Evolutionary conservation across 2,113 vertebrate species (phyloP).

Genomic region (human): DNA sequence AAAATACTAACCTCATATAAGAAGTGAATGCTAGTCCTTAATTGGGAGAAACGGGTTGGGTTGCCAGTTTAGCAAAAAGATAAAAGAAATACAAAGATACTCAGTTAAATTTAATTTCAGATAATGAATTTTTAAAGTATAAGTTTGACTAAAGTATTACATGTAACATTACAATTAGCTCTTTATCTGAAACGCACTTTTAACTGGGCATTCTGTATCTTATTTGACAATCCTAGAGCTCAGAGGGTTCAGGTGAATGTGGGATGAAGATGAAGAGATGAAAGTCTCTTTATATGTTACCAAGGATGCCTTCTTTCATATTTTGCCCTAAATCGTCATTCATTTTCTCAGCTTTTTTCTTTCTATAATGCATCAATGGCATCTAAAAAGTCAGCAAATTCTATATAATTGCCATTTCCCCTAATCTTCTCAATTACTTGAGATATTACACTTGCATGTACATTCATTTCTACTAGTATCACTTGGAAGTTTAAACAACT

Average conservation of each 20-base stretch:
- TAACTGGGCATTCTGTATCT: not conserved
- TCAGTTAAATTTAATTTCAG: slow-evolving; percentile 11
- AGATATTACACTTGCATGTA: not conserved
- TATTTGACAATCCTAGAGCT: not conserved
- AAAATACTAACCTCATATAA: not conserved
- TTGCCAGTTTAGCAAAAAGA: not conserved
- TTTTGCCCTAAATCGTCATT: not conserved
- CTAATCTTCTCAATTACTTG: not conserved
- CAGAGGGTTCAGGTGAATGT: not conserved
- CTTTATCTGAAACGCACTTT: not conserved
- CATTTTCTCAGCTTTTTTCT: not conserved
- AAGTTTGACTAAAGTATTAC: not conserved
- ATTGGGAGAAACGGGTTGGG: not conserved
- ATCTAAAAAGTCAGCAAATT: not conserved
- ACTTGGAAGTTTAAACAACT: not conserved
- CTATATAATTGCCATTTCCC: not conserved
- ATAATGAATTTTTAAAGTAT: not conserved
- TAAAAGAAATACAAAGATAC: not conserved
- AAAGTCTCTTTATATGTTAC: not conserved
- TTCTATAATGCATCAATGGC: not conserved
- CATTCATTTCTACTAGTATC: not conserved
- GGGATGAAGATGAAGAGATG: not conserved
- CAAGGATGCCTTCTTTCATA: not conserved
- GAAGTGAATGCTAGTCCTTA: not conserved
- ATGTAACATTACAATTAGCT: not conserved